These are phyloP conservation scores for Channa argus DNA, from an alignment of 2,113 vertebrate species.

Conservation along the genomic window DNA sequence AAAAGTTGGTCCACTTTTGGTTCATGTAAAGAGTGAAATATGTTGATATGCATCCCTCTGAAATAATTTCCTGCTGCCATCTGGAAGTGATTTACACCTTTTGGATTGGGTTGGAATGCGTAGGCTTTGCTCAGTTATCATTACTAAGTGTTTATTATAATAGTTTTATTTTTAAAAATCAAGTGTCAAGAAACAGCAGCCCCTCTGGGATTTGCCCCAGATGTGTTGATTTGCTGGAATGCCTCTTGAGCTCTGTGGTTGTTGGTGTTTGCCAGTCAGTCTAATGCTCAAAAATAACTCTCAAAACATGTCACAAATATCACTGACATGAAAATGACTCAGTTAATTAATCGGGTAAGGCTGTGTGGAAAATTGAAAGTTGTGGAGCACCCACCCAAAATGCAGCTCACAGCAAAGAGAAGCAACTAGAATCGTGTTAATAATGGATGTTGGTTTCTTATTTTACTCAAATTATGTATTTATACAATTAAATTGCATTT, in stretches of 20 bases:
- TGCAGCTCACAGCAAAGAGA: background rate
- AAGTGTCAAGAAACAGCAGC: slow-evolving; percentile 56
- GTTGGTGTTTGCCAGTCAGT: slow-evolving; percentile 52
- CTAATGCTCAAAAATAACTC: slow-evolving; percentile 67
- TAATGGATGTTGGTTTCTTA: no score
- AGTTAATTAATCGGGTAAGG: slow-evolving; percentile 37
- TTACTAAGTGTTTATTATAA: slow-evolving; percentile 48
- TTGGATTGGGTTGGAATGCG: slow-evolving; percentile 79
- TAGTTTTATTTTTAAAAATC: slow-evolving; percentile 54
- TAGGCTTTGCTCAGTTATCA: slow-evolving; percentile 70
- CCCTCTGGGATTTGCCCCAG: slow-evolving; percentile 65
- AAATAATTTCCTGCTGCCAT: slow-evolving; percentile 78
- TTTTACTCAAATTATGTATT: background rate
- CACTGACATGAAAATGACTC: slow-evolving; percentile 52
- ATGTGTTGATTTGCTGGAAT: slow-evolving; percentile 75
- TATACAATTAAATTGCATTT: background rate
- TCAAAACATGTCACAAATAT: slow-evolving; percentile 49
- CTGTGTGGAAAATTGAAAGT: slow-evolving; percentile 9
- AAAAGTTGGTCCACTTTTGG: slow-evolving; percentile 50
- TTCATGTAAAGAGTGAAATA: slow-evolving; percentile 53
- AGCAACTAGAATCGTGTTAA: no score
- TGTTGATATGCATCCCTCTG: slow-evolving; percentile 73
- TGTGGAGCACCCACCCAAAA: background rate
- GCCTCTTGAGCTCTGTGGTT: slow-evolving; percentile 40
- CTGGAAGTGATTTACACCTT: slow-evolving; percentile 86